phyloP scores from a whole-genome alignment of 1,140 invertebrate genomes.

The Listronotus bonariensis region DNA sequence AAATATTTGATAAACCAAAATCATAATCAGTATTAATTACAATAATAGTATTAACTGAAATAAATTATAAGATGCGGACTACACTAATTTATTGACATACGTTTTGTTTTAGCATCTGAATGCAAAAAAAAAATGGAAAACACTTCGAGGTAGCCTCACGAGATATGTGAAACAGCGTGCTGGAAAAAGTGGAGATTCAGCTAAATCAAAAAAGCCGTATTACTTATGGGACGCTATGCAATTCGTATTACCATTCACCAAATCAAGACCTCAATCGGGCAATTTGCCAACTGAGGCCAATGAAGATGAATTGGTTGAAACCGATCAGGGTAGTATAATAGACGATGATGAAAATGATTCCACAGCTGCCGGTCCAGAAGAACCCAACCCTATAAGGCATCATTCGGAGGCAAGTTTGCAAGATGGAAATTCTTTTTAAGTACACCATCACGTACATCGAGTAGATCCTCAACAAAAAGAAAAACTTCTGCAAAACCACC shows the following conservation, averaged over 20 bases:
- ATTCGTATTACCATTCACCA: slow-evolving; percentile 30
- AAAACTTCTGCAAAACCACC: not conserved
- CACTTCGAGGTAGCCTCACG: too few relatives aligned
- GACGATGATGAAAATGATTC: slow-evolving; percentile 29
- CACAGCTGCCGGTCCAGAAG: slow-evolving; percentile 5
- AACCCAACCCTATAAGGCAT: slow-evolving; percentile 11
- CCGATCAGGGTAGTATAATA: slow-evolving; percentile 9
- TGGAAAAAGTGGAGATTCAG: not conserved
- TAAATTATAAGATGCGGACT: too few relatives aligned
- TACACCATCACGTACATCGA: slow-evolving; percentile 20
- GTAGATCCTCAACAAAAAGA: slow-evolving; percentile 12
- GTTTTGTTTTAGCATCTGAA: too few relatives aligned
- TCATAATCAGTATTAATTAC: not conserved
- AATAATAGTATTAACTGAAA: too few relatives aligned
- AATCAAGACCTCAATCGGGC: slow-evolving; percentile 30
- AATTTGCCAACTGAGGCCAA: slow-evolving; percentile 16
- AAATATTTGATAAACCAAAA: slow-evolving; percentile 5
- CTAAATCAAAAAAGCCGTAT: slow-evolving; percentile 26
- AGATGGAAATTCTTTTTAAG: not conserved
- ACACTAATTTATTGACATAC: too few relatives aligned
- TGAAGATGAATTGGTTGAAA: slow-evolving; percentile 21
- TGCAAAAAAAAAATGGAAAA: too few relatives aligned
- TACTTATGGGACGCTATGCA: slow-evolving; percentile 31
- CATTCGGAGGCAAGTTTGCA: slow-evolving; percentile 16
- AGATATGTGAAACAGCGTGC: too few relatives aligned